Base-by-base conservation (phyloP, 2,888 invertebrate species). In the Xestia xanthographa region DNA sequence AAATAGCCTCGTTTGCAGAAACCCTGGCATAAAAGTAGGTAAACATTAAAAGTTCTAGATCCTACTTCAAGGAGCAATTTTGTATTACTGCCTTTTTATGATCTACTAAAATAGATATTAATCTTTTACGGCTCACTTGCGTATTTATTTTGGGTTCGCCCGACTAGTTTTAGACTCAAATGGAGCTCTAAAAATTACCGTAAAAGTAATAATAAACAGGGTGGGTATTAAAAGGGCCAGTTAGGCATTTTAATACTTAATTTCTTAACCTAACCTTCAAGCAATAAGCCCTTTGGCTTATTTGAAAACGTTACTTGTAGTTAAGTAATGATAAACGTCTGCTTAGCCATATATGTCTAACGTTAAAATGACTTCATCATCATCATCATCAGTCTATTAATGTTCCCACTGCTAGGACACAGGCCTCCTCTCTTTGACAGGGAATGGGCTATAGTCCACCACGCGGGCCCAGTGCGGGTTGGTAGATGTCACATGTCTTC, bases 81-180 rank as follows among this genome's bases (percentile, higher is more conserved):
- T 38, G 22, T 38, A 34, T 43, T 53, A 38, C 34, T 53, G 17
- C 50, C 43, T 53, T 43, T 73, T 79, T 79, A 69, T 56, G 70
- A 45, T 45, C 45, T 53, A 43, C 69, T 79, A 34, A 79, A 45
- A 56, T 45, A 50, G 29, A 20, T 68, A 75, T 69, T 38, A 79
- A 69, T 75, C 45, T 70, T 68, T 56, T 70, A 70, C 29, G 53
- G 26, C 50, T 69, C 26, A 65, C 22, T 20, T 29, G 14, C 14
- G 34, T 56, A 56, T 71, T 75, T 56, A 43, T 73, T 75, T 58
- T 58, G 26, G 76, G 45, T 34, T 75, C n/a, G 9, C 22, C 26
- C 8, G 22, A 26, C 26, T 79, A 26, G 34, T 66, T 75, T 8
- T 12, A n/a, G 48, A 26, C 20, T 26, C 12, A 53, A 66, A 53